Evolutionary conservation across 2,113 vertebrate genomes (phyloP).

Genomic region (Cyphomyrus plagiostoma): DNA sequence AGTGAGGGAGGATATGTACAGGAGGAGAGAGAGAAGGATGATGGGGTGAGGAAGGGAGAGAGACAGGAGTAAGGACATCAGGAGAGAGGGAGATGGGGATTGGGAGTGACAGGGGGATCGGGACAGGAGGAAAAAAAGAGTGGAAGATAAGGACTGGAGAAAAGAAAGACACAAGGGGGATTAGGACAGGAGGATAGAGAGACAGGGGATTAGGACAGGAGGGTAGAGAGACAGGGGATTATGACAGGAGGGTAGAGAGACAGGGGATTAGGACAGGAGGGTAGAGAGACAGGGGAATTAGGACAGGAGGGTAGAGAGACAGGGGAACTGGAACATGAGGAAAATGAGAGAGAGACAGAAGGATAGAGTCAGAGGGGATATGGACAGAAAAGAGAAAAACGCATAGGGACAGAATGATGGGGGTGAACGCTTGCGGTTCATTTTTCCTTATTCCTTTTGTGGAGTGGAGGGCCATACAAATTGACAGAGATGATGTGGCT

Average conservation of each 20-base stretch:
- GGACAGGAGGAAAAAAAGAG: background rate
- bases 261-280: no score
- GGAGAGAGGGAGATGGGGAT: slow-evolving; percentile 2
- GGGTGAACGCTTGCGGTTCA: background rate
- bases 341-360: background rate
- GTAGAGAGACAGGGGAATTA: no score
- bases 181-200: background rate
- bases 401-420: background rate
- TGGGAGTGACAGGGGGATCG: background rate
- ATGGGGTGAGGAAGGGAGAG: background rate
- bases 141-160: background rate
- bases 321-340: no score
- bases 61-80: background rate
- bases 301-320: no score
- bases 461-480: background rate
- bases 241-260: background rate
- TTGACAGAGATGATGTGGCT: background rate
- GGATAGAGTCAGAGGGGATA: background rate
- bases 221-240: background rate
- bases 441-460: background rate
- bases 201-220: background rate
- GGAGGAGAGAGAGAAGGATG: background rate
- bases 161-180: background rate
- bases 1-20: background rate
- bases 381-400: background rate